Conservation (phyloP, 2,888 invertebrate species). For the Noctua fimbriata region DNA sequence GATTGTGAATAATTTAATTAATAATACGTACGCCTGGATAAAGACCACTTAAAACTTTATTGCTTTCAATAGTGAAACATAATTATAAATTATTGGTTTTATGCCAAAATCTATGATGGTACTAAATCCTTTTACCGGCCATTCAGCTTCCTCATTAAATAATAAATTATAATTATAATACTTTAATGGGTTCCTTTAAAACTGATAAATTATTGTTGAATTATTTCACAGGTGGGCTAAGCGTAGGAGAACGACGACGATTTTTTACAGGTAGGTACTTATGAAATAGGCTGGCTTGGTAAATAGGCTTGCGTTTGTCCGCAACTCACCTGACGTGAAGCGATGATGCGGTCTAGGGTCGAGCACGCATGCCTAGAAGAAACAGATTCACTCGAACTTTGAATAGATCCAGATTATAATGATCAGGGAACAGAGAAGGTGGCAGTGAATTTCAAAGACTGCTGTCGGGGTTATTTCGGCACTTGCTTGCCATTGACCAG, state of each 20-base stretch:
- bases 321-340: no score
- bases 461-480: neutral
- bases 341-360: no score
- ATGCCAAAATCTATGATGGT: slow-evolving; percentile 28
- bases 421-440: no score
- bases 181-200: slow-evolving; percentile 17
- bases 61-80: slow-evolving; percentile 26
- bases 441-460: no score
- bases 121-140: slow-evolving; percentile 12
- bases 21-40: slow-evolving; percentile 22
- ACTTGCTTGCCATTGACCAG: neutral
- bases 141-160: slow-evolving; percentile 14
- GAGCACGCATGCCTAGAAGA: no score
- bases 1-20: slow-evolving; percentile 41
- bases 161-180: slow-evolving; percentile 32
- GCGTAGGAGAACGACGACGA: neutral
- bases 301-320: no score
- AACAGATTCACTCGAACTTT: no score
- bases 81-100: slow-evolving; percentile 35
- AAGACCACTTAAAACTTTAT: slow-evolving; percentile 44
- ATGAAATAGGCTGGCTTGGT: no score
- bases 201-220: neutral
- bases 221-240: neutral
- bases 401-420: no score
- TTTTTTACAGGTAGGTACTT: neutral